Conservation (phyloP, 1,140 invertebrate species). For the Caligus rogercresseyi region DNA sequence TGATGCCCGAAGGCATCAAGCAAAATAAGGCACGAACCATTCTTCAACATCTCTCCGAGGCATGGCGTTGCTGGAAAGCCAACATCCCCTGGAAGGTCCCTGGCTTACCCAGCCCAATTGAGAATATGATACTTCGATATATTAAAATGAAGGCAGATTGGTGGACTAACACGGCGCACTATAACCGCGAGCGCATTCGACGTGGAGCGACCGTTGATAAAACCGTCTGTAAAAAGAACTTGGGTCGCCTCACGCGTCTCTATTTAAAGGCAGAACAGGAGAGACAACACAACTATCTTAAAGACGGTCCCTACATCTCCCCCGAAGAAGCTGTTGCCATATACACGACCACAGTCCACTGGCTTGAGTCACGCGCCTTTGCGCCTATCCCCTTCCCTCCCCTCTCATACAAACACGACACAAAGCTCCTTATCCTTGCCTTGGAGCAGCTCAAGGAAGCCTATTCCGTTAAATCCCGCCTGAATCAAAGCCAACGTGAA, state of each 20-base stretch:
- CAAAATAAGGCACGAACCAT: slow-evolving; percentile 98
- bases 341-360: slow-evolving; percentile 98
- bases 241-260: slow-evolving; percentile 82
- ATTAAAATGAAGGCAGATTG: slow-evolving; percentile 99
- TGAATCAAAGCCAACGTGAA: slow-evolving; percentile 97
- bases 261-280: slow-evolving; percentile 99
- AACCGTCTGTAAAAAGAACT: slow-evolving; percentile 98
- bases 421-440: slow-evolving; percentile 89
- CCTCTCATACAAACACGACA: slow-evolving; percentile 97
- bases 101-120: slow-evolving; percentile 92
- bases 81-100: slow-evolving; percentile 99
- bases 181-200: slow-evolving; percentile 88
- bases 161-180: slow-evolving; percentile 99
- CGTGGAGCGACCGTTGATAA: slow-evolving; percentile 92
- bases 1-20: slow-evolving; percentile 99
- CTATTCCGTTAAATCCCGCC: slow-evolving; percentile 92
- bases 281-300: slow-evolving; percentile 95
- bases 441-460: slow-evolving; percentile 94
- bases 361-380: slow-evolving; percentile 92
- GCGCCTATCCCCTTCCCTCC: slow-evolving; percentile 98
- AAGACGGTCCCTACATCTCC: slow-evolving; percentile 97
- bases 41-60: slow-evolving; percentile 93
- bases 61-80: slow-evolving; percentile 99
- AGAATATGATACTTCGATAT: slow-evolving; percentile 99
- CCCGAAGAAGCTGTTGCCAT: slow-evolving; percentile 99